Percentiles rank a stretch among this genome's conserved stretches.
phyloP scores from a whole-genome alignment of 2,888 invertebrate species.

The Epiblema foenella region DNA sequence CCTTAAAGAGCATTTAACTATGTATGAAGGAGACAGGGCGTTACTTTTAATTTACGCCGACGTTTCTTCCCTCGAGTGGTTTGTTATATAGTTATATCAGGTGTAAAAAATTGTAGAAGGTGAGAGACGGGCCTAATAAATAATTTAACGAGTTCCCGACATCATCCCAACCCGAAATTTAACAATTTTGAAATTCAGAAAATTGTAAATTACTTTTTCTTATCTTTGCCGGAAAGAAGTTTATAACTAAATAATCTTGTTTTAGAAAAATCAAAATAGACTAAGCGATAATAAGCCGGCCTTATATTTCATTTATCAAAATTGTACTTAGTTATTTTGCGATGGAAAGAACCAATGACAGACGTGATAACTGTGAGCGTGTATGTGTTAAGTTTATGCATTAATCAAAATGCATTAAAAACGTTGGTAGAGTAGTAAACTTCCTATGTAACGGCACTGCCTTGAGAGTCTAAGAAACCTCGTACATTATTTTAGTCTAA shows the following conservation, averaged over 20 bases:
- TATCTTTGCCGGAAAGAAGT: slow-evolving; percentile 22
- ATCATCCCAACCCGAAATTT: slow-evolving; percentile 26
- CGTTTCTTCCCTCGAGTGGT: slow-evolving; percentile 70
- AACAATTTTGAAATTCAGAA: slow-evolving; percentile 21
- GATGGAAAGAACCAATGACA: background rate
- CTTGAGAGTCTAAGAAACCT: slow-evolving; percentile 60
- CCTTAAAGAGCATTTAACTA: slow-evolving; percentile 81
- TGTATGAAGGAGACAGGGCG: slow-evolving; percentile 80
- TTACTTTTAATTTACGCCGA: slow-evolving; percentile 80
- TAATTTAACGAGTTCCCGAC: slow-evolving; percentile 38
- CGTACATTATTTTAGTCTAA: slow-evolving; percentile 43
- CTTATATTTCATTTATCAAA: background rate
- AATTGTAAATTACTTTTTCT: slow-evolving; percentile 32
- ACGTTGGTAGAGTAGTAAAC: slow-evolving; percentile 4
- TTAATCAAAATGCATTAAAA: slow-evolving; percentile 12
- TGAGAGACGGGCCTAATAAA: slow-evolving; percentile 45
- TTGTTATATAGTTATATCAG: slow-evolving; percentile 68
- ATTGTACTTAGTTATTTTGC: background rate
- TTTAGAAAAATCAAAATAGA: slow-evolving; percentile 11
- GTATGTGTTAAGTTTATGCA: background rate
- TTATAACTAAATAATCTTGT: slow-evolving; percentile 15
- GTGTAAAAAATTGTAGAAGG: slow-evolving; percentile 59
- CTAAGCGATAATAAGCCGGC: background rate
- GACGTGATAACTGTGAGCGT: background rate
- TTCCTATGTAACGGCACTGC: slow-evolving; percentile 43